Base-by-base conservation (phyloP, 2,888 invertebrate species). In the Lamellibrachia satsuma region DNA sequence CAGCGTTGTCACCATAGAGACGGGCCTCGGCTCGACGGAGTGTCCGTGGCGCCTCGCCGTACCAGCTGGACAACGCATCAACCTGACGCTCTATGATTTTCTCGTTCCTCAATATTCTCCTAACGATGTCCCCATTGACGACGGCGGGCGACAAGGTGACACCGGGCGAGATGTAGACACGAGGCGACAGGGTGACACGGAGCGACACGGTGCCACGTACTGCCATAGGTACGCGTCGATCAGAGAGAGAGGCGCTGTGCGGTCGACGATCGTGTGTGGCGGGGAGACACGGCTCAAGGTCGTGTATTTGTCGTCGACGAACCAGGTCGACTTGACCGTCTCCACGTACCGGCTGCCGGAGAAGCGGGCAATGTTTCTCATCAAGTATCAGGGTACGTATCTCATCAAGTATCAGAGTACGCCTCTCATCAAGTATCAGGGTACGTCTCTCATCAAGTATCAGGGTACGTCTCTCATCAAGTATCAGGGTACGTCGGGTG, bases 31-130 rank as follows among this genome's bases (percentile, higher is more conserved):
- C 15, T 93, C 93, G 11, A 52, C 57, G 27, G 92, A 92, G 39
- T 94, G 94, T 93, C 93, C 94, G 27, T 94, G 94, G 94, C 90
- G 92, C 60, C 27, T 94, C n/a, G 90, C 91, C 11, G 94, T 93
- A 51, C 91, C 92, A 11, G 27, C 15, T 52, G 94, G 94, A n/a
- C 93, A 94, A 92, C 90, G 91, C n/a, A 90, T 94, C 92, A 94
- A 93, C 93, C 57, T 94, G 55, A 93, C 93, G 51, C 92, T 94
- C 57, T 52, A 92, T n/a, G 94, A 94, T 27, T 92, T 94, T 90
- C 22, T 27, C 57, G 52, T 39, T 27, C 15, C 52, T 15, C 52
- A 91, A 4, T 52, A 91, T 7, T 91, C 91, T 15, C 52, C 91
- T 39, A 52, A 91, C 27, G 91, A 52, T 91, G 75, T 75, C 6